Percentiles rank a stretch among this genome's conserved stretches.
Evolutionary conservation across 2,888 invertebrate genomes (phyloP).

Genomic region (Drosophila lutescens): DNA sequence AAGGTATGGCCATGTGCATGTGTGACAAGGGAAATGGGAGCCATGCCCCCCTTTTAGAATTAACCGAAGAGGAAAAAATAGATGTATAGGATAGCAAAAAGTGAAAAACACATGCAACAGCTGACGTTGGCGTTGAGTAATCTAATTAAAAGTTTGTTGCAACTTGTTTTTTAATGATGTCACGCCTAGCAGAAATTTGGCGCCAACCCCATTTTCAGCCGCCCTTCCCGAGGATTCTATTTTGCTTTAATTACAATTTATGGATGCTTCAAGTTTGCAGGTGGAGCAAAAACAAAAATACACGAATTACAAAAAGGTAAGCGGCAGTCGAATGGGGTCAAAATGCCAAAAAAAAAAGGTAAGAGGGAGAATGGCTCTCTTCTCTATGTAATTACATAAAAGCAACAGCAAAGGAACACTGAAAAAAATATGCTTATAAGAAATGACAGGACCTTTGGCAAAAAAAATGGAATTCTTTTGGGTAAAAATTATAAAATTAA

Average conservation of each 20-base stretch:
- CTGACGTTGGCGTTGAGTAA: slow-evolving; percentile 58
- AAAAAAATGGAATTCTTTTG: no score
- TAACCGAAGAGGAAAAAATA: neutral
- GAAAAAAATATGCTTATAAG: neutral
- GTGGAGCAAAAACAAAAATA: slow-evolving; percentile 56
- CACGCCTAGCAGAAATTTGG: slow-evolving; percentile 48
- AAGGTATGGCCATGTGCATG: slow-evolving; percentile 3
- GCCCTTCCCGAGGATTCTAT: slow-evolving; percentile 33
- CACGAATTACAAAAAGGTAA: slow-evolving; percentile 52
- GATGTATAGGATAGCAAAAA: neutral
- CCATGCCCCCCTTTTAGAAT: neutral
- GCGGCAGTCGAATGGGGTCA: slow-evolving; percentile 41
- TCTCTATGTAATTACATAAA: slow-evolving; percentile 71
- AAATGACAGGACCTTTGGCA: no score
- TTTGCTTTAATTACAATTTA: slow-evolving; percentile 72
- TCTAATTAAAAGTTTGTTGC: slow-evolving; percentile 72
- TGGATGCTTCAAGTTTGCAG: slow-evolving; percentile 63
- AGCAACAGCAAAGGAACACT: slow-evolving; percentile 36
- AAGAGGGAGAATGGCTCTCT: neutral
- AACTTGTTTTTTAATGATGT: slow-evolving; percentile 64
- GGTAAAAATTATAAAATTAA: no score
- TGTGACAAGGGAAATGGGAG: neutral
- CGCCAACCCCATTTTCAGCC: slow-evolving; percentile 36
- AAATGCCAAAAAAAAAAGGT: slow-evolving; percentile 23
- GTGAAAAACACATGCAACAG: slow-evolving; percentile 62